These are phyloP conservation scores for Pyrochroa serraticornis DNA, from an alignment of 2,888 invertebrate genomes.

Conservation along the genomic window DNA sequence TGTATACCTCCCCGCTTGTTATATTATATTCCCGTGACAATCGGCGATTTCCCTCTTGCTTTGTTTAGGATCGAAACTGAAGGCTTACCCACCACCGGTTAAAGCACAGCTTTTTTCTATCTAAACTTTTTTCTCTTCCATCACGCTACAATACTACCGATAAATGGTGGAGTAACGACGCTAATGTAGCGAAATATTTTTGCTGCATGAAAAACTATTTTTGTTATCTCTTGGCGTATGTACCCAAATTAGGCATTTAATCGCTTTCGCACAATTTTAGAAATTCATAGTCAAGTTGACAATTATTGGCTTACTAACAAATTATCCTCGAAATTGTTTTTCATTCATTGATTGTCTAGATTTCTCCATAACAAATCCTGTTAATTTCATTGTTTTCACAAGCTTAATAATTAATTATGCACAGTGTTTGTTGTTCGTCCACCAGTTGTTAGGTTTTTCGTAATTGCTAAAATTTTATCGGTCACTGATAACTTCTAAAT, in stretches of 20 bases:
- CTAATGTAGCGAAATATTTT: neutral
- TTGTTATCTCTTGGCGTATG: neutral
- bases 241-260: neutral
- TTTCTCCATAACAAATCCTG: neutral
- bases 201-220: neutral
- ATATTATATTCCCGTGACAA: slow-evolving; percentile 44
- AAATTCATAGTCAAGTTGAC: too few species aligned
- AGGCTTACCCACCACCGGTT: slow-evolving; percentile 32
- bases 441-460: too few species aligned
- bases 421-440: too few species aligned
- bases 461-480: too few species aligned
- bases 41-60: slow-evolving; percentile 45
- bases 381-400: too few species aligned
- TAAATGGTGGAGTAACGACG: neutral
- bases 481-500: too few species aligned
- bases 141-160: neutral
- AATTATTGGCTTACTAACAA: too few species aligned
- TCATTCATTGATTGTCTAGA: neutral
- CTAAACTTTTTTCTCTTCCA: slow-evolving; percentile 31
- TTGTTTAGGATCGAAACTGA: slow-evolving; percentile 37
- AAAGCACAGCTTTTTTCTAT: slow-evolving; percentile 15
- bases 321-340: neutral
- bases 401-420: too few species aligned
- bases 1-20: slow-evolving; percentile 38
- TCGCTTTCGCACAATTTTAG: too few species aligned